phyloP scores from a whole-genome alignment of 1,140 invertebrate genomes.

The Penaeus chinensis region DNA sequence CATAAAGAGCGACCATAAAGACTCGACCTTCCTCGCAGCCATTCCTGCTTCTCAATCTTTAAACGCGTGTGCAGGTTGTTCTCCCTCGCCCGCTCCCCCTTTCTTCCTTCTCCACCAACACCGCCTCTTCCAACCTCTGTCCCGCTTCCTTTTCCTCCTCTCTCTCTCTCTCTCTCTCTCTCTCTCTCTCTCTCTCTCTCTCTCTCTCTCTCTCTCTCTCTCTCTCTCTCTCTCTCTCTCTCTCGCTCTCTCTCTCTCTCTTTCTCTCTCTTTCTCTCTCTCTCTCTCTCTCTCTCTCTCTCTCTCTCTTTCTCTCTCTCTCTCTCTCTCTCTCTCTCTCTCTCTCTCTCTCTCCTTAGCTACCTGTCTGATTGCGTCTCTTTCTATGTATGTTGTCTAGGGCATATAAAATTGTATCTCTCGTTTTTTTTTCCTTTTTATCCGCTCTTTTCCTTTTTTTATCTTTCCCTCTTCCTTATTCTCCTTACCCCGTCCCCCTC shows the following conservation, averaged over 20 bases:
- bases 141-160: not conserved
- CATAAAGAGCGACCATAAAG: slow-evolving; percentile 43
- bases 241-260: not conserved
- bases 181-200: not conserved
- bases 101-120: not conserved
- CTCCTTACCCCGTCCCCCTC: slow-evolving; percentile 9
- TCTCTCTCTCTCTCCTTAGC: not conserved
- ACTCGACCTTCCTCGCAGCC: slow-evolving; percentile 23
- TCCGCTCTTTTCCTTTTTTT: not conserved
- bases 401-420: no score
- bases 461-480: not conserved
- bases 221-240: not conserved
- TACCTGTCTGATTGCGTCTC: no score
- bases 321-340: not conserved
- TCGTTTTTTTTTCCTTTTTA: not conserved
- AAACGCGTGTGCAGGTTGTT: slow-evolving; percentile 4
- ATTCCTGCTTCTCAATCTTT: slow-evolving; percentile 43
- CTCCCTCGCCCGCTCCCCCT: not conserved
- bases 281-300: not conserved
- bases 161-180: slow-evolving; percentile 1
- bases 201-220: not conserved
- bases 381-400: no score
- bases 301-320: not conserved
- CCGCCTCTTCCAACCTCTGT: not conserved
- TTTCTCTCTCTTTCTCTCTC: not conserved